phyloP scores from a whole-genome alignment of 2,888 invertebrate genomes.

The Noctua pronuba region DNA sequence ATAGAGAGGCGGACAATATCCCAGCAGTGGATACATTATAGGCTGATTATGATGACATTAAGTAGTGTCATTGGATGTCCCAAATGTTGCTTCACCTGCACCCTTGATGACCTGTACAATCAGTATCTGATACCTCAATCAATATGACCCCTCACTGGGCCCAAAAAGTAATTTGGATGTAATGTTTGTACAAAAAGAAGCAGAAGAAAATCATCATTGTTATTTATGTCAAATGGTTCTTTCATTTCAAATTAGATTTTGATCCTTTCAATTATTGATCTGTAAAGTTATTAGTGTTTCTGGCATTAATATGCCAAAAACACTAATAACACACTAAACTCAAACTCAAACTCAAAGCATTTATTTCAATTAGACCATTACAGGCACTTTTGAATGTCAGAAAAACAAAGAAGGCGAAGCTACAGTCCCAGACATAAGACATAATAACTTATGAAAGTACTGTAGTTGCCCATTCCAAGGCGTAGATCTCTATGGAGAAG shows the following conservation, averaged over 20 bases:
- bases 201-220: neutral
- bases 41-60: neutral
- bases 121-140: neutral
- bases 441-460: no score
- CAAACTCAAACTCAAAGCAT: no score
- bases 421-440: no score
- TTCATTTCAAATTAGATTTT: neutral
- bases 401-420: no score
- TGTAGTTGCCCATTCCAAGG: no score
- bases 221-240: neutral
- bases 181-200: neutral
- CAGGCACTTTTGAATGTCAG: no score
- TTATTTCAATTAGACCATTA: no score
- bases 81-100: neutral
- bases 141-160: neutral
- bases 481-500: no score
- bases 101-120: neutral
- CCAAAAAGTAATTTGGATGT: neutral
- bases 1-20: neutral
- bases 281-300: no score
- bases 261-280: neutral
- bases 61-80: neutral
- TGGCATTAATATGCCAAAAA: no score
- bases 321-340: no score
- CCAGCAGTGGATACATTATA: neutral